phyloP scores from a whole-genome alignment of 2,888 invertebrate genomes.

The Leptogaster cylindrica region DNA sequence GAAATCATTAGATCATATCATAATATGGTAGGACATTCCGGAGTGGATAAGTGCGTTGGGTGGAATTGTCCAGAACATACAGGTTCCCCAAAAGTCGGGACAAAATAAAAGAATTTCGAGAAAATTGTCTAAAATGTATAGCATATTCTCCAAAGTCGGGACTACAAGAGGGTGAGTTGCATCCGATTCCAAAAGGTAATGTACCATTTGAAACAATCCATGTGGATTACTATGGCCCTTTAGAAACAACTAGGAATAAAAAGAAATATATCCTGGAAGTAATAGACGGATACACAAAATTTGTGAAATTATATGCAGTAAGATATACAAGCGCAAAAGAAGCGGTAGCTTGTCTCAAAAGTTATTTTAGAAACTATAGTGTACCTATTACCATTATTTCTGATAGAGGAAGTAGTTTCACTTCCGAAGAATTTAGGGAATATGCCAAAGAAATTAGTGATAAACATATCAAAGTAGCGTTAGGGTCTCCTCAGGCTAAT shows the following conservation, averaged over 20 bases:
- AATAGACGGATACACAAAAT: conserved; percentile 58
- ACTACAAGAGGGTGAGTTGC: conserved; percentile 52
- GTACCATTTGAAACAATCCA: conserved; percentile 59
- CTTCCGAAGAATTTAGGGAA: conserved; percentile 47
- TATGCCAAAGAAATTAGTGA: conserved; percentile 51
- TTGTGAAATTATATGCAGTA: conserved; percentile 53
- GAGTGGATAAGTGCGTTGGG: too few relatives aligned
- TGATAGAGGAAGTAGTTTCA: conserved; percentile 57
- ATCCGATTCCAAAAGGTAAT: conserved; percentile 56
- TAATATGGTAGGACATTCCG: too few relatives aligned
- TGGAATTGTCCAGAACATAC: too few relatives aligned
- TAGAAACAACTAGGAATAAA: conserved; percentile 52
- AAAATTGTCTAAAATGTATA: conserved; percentile 57
- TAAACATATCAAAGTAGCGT: conserved; percentile 23
- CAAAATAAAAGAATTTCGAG: conserved; percentile 57
- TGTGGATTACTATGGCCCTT: conserved; percentile 59
- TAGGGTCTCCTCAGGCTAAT: conserved; percentile 19
- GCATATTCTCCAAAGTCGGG: conserved; percentile 52
- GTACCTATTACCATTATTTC: conserved; percentile 53
- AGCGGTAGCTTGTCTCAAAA: conserved; percentile 50
- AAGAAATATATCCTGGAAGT: conserved; percentile 52
- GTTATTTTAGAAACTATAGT: conserved; percentile 47
- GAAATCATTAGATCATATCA: too few relatives aligned
- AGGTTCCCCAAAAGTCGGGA: conserved; percentile 58
- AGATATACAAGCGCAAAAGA: conserved; percentile 51